Conservation (phyloP, 1,140 invertebrate species). For the Pinna nobilis region DNA sequence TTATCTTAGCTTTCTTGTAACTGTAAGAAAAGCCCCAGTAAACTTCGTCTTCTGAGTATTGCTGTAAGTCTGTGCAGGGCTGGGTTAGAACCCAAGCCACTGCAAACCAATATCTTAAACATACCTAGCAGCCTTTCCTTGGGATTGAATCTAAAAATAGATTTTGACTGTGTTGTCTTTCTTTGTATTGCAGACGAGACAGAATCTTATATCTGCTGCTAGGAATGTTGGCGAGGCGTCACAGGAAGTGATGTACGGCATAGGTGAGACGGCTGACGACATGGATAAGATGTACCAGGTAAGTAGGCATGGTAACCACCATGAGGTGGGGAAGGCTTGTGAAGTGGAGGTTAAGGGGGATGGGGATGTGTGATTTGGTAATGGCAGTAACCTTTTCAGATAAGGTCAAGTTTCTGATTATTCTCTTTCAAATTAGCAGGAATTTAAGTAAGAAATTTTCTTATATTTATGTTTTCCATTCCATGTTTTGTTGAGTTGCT, state of each 20-base stretch:
- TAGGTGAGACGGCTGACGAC: slow-evolving; percentile 89
- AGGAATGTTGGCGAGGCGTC: slow-evolving; percentile 96
- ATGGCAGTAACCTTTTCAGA: slow-evolving; percentile 74
- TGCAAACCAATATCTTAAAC: too few relatives aligned
- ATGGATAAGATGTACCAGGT: slow-evolving; percentile 67
- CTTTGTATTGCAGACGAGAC: slow-evolving; percentile 82
- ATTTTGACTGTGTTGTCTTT: too few relatives aligned
- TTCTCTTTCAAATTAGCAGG: too few relatives aligned
- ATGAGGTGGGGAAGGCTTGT: not conserved
- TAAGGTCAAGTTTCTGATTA: too few relatives aligned
- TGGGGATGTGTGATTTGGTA: slow-evolving; percentile 87
- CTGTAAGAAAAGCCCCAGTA: too few relatives aligned
- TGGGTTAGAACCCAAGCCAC: too few relatives aligned
- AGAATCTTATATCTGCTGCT: slow-evolving; percentile 94
- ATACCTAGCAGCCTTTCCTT: too few relatives aligned
- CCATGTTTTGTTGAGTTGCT: not conserved
- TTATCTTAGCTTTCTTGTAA: too few relatives aligned
- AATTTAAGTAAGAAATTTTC: too few relatives aligned
- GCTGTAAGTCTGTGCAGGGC: too few relatives aligned
- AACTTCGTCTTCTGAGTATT: too few relatives aligned
- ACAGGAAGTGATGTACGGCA: slow-evolving; percentile 93
- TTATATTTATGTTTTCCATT: slow-evolving; percentile 85
- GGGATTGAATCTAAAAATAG: too few relatives aligned
- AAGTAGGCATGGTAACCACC: slow-evolving; percentile 15
- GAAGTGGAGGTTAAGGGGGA: slow-evolving; percentile 2